Percentiles rank a stretch among this genome's conserved stretches.
Conservation (phyloP, 1,140 invertebrate species). For the Dreissena rostriformis region DNA sequence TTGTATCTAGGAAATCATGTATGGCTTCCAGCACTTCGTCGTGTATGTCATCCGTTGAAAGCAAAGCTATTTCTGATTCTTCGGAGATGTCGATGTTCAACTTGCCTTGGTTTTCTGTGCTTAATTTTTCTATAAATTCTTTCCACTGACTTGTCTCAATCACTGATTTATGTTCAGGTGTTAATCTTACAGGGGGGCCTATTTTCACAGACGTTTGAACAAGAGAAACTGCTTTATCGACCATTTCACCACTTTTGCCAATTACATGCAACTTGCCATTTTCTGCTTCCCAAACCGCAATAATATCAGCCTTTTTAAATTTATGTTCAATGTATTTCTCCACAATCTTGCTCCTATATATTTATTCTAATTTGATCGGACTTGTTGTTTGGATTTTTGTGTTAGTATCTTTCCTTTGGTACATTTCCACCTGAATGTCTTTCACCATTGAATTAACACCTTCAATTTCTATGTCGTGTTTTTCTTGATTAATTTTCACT, state of each 20-base stretch:
- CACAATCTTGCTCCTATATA: neutral
- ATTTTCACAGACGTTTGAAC: neutral
- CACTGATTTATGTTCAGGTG: neutral
- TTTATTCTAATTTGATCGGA: neutral
- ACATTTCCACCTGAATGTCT: conserved; percentile 22
- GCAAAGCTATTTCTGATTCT: neutral
- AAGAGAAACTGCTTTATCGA: neutral
- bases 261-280: neutral
- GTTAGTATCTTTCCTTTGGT: neutral
- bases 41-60: conserved; percentile 36
- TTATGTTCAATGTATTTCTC: conserved; percentile 33
- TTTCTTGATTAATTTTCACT: conserved; percentile 30
- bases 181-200: neutral
- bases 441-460: conserved; percentile 27
- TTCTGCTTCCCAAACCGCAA: conserved; percentile 26
- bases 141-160: conserved; percentile 9
- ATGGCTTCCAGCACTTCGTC: neutral
- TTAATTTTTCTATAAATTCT: neutral
- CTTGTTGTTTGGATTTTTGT: neutral
- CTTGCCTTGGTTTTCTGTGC: neutral
- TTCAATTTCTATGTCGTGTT: conserved; percentile 45
- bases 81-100: neutral
- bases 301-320: neutral
- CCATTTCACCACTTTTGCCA: neutral
- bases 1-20: neutral